A percentile compares a stretch with the other conserved stretches of the same genome.
Evolutionary conservation across 2,113 vertebrate species (phyloP).

Genomic region (Mesitornis unicolor): DNA sequence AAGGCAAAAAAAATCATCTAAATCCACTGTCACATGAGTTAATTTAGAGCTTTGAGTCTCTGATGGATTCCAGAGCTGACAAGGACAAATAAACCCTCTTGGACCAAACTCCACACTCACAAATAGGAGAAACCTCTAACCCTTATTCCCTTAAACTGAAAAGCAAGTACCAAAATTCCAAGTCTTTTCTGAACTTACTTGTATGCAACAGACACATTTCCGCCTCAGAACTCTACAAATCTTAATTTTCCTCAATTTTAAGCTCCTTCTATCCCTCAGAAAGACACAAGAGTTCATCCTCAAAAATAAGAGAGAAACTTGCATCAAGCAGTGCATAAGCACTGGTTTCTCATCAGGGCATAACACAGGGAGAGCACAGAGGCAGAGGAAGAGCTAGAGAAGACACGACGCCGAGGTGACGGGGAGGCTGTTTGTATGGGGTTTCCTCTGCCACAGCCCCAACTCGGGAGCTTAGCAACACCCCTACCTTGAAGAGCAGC

Average conservation of each 20-base stretch:
- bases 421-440: neutral
- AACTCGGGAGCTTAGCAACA: neutral
- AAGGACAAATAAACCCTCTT: neutral
- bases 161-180: neutral
- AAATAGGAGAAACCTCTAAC: neutral
- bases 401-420: neutral
- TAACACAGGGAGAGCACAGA: neutral
- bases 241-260: neutral
- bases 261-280: neutral
- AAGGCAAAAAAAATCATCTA: neutral
- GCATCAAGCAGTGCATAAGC: neutral
- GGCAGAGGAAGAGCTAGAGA: neutral
- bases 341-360: neutral
- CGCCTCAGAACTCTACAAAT: neutral
- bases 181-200: neutral
- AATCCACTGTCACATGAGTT: neutral
- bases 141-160: neutral
- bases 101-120: neutral
- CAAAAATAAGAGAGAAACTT: neutral
- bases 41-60: neutral
- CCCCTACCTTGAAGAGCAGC: neutral
- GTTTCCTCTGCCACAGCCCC: neutral
- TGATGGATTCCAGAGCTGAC: neutral
- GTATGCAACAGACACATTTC: neutral
- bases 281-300: neutral